Conservation (phyloP, 2,797 vertebrate genomes). For the Lacerta viridis region DNA sequence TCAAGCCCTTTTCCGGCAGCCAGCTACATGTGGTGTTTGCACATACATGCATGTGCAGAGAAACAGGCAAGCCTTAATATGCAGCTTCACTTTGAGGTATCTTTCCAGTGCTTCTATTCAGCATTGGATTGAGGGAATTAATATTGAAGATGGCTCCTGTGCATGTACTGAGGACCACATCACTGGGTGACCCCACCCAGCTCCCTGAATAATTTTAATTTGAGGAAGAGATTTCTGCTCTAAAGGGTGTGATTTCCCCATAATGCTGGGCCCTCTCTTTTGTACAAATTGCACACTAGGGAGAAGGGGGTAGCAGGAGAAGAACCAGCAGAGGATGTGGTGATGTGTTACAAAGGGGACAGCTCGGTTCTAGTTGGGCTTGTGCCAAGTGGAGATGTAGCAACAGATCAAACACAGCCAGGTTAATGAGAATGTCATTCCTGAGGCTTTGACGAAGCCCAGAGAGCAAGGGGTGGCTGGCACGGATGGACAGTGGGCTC, state of each 20-base stretch:
- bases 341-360: constrained; percentile 1
- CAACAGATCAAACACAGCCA: constrained; percentile 41
- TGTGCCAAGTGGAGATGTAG: constrained; percentile 50
- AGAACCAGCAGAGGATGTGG: fast-evolving
- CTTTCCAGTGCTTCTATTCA: neutral
- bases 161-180: neutral
- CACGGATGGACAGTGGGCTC: constrained; percentile 40
- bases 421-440: constrained; percentile 64
- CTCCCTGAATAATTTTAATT: neutral
- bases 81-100: neutral
- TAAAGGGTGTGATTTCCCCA: neutral
- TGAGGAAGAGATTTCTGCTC: neutral
- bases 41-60: neutral
- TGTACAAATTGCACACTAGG: neutral
- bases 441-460: neutral
- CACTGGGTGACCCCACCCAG: neutral
- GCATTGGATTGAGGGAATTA: neutral
- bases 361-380: constrained; percentile 11
- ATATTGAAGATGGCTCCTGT: neutral
- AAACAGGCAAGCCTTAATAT: neutral
- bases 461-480: constrained; percentile 47
- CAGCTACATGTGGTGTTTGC: too few relatives aligned
- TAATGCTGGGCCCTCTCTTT: fast-evolving
- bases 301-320: neutral
- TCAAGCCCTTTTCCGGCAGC: too few relatives aligned